A percentile compares a stretch with the other conserved stretches of the same genome.
phyloP scores from a whole-genome alignment of 1,140 invertebrate species.

The Ceratina japonica region DNA sequence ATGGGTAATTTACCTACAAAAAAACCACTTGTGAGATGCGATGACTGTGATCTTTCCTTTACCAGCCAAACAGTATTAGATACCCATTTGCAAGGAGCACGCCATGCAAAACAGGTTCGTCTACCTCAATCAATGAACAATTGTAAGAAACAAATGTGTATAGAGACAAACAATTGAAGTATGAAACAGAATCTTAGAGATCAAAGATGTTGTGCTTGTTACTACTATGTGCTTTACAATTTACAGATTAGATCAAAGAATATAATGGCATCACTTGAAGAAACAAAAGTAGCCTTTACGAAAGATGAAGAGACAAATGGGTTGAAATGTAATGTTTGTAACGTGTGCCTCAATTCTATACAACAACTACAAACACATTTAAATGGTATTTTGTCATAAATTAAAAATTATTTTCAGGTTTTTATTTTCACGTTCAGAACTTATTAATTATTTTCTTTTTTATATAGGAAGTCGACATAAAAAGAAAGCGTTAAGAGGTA shows the following conservation, averaged over 20 bases:
- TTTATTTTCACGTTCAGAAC: not conserved
- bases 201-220: not conserved
- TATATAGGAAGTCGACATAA: slow-evolving; percentile 77
- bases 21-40: slow-evolving; percentile 77
- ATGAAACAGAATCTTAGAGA: not conserved
- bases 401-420: not conserved
- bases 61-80: slow-evolving; percentile 79
- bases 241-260: slow-evolving; percentile 75
- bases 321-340: slow-evolving; percentile 79
- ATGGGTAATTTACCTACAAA: slow-evolving; percentile 79
- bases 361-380: slow-evolving; percentile 80
- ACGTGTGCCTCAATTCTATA: slow-evolving; percentile 78
- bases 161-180: not conserved
- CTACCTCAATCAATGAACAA: not conserved
- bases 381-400: slow-evolving; percentile 72
- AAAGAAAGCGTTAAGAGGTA: slow-evolving; percentile 78
- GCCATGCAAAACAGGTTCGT: slow-evolving; percentile 80
- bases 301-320: slow-evolving; percentile 77
- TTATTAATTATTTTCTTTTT: slow-evolving; percentile 24
- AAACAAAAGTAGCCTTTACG: slow-evolving; percentile 75
- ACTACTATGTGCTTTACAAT: slow-evolving; percentile 1
- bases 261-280: slow-evolving; percentile 76
- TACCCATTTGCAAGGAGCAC: slow-evolving; percentile 79
- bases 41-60: slow-evolving; percentile 79
- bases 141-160: too few relatives aligned